Base-by-base conservation (phyloP, 2,888 invertebrate species). In the Pristionchus fissidentatus region DNA sequence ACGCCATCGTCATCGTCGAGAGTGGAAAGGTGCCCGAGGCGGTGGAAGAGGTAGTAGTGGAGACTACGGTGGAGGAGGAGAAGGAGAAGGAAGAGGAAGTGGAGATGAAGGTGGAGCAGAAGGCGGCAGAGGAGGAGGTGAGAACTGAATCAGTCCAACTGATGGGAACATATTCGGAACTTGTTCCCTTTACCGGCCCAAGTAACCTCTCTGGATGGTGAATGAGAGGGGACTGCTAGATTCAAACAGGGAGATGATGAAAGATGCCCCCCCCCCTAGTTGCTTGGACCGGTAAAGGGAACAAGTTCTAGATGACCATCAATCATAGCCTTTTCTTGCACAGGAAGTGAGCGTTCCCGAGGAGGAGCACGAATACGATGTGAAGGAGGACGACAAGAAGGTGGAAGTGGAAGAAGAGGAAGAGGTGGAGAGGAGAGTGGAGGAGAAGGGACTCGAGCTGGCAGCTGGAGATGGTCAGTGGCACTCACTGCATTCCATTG, bases 401-500 rank as follows among this genome's bases (percentile, higher is more conserved):
- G 13, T n/a, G n/a, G 62, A 62, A 62, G 62, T 22, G 38, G 38
- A 26, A 62, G 35, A 26, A 62, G 19, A n/a, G 19, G 38, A 66
- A 22, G 60, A 35, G 60, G 60, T 15, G 29, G n/a, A n/a, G n/a
- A 7, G 7, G 29, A 29, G 29, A n/a, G 57, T n/a, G n/a, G n/a
- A n/a, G 32, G 60, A 62, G 60, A 35, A 32, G 32, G 13, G 19
- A 19, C 66, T 38, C 66, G 66, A 66, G 35, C 66, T 66, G 38
- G 66, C 66, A 38, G 35, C 66, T 66, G 66, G 66, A 66, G 66
- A 66, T 66, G 66, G 66, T 66, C 22, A 66, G 66, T 38, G 38
- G 3, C 22, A 52, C n/a, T n/a, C n/a, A n/a, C n/a, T n/a, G n/a
- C n/a, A n/a, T n/a, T n/a, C n/a, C n/a, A n/a, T n/a, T n/a, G n/a